Evolutionary conservation across 2,797 vertebrate species (phyloP).

Genomic region (Tympanoctomys barrerae): DNA sequence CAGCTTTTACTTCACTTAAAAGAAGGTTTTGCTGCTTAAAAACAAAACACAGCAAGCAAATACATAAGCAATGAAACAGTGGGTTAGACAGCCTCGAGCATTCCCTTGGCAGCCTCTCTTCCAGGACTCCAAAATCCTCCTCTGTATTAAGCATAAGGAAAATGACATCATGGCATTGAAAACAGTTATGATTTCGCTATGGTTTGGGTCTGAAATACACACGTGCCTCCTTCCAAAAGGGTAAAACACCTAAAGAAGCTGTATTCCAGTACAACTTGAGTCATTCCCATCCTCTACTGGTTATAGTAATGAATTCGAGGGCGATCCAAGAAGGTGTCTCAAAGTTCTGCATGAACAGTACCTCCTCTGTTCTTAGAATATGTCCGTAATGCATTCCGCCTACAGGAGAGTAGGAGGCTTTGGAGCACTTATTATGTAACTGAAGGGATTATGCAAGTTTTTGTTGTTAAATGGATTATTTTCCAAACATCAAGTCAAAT

Average conservation of each 20-base stretch:
- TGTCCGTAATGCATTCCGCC: slow-evolving; percentile 80
- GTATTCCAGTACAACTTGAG: slow-evolving; percentile 30
- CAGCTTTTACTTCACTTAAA: neutral
- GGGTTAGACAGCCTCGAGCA: neutral
- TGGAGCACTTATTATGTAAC: slow-evolving; percentile 69
- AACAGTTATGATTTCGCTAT: neutral
- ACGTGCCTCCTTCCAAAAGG: neutral
- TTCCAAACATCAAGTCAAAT: slow-evolving; percentile 40
- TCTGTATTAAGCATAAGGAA: neutral
- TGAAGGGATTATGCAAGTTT: slow-evolving; percentile 67
- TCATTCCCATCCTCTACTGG: neutral
- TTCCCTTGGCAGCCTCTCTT: neutral
- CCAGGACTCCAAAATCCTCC: neutral
- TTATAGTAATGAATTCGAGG: slow-evolving; percentile 61
- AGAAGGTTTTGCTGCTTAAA: neutral
- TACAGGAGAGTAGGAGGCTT: slow-evolving; percentile 68
- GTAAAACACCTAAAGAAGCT: neutral
- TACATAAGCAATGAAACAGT: neutral
- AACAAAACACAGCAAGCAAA: neutral
- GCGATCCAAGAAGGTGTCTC: slow-evolving; percentile 69
- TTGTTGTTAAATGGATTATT: slow-evolving; percentile 69
- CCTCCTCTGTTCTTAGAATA: slow-evolving; percentile 73
- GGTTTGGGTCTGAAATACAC: neutral
- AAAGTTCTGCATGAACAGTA: slow-evolving; percentile 18
- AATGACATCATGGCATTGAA: neutral